Conservation (phyloP, 1,140 invertebrate species). For the Drosophila lowei region DNA sequence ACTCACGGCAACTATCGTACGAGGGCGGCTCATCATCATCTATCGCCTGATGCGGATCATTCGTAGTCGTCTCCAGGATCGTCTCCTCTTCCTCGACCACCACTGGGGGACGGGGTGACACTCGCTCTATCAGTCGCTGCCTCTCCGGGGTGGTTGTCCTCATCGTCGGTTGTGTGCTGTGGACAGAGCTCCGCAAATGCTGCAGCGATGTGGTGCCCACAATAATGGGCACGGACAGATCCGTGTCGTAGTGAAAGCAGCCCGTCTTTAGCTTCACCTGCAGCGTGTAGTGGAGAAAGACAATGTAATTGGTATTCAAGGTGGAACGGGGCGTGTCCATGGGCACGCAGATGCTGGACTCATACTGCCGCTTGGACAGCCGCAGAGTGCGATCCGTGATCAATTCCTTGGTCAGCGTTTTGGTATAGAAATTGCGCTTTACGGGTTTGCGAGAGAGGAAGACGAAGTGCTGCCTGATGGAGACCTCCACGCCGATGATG, state of each 20-base stretch:
- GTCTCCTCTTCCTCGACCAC: constrained; percentile 52
- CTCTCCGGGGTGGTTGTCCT: constrained; percentile 59
- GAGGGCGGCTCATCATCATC: constrained; percentile 76
- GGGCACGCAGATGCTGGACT: constrained; percentile 68
- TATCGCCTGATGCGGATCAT: constrained; percentile 45
- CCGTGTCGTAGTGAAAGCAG: constrained; percentile 76
- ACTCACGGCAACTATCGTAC: constrained; percentile 78
- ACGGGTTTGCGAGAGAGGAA: constrained; percentile 76
- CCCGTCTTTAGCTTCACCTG: constrained; percentile 76
- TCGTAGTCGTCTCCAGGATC: constrained; percentile 14
- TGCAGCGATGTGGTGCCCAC: constrained; percentile 70
- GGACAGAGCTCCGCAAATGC: constrained; percentile 38
- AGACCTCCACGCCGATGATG: constrained; percentile 67
- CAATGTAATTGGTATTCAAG: constrained; percentile 76
- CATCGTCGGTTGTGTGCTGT: constrained; percentile 49
- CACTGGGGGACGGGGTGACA: constrained; percentile 48
- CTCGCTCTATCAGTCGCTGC: constrained; percentile 66
- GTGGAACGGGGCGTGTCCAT: constrained; percentile 76
- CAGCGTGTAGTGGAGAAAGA: constrained; percentile 75
- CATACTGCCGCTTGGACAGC: constrained; percentile 71
- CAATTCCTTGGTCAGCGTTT: constrained; percentile 61
- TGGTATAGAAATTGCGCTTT: constrained; percentile 75
- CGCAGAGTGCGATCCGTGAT: constrained; percentile 69
- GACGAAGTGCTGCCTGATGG: constrained; percentile 76
- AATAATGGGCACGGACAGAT: constrained; percentile 72